phyloP scores from a whole-genome alignment of 2,113 vertebrate genomes.

The human (Homo sapiens) region DNA sequence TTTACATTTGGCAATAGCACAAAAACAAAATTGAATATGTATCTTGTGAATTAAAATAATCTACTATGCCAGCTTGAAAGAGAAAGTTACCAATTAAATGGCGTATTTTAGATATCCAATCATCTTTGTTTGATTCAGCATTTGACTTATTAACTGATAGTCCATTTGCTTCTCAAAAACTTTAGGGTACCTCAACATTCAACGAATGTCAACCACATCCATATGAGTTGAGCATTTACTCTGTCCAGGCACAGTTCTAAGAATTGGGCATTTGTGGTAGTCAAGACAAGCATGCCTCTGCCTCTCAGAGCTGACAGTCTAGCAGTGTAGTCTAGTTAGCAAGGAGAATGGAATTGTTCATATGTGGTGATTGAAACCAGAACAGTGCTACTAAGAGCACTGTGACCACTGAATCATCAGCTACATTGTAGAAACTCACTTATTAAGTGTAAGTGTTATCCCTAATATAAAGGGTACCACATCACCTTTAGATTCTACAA shows the following conservation, averaged over 20 bases:
- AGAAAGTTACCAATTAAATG: background rate
- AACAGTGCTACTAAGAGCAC: background rate
- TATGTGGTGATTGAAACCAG: background rate
- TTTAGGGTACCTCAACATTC: background rate
- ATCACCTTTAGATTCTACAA: background rate
- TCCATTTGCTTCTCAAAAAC: slow-evolving; percentile 13
- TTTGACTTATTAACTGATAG: background rate
- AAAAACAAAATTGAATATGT: background rate
- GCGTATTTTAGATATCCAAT: background rate
- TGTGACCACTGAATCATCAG: background rate
- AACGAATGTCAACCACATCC: background rate
- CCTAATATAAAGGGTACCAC: background rate
- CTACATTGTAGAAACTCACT: background rate
- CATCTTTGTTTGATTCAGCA: background rate
- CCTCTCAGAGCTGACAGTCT: background rate
- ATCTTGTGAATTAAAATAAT: background rate
- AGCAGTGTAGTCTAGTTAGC: background rate
- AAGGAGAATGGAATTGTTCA: background rate
- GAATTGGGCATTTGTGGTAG: background rate
- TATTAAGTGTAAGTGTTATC: background rate
- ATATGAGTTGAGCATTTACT: background rate
- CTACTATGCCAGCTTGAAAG: background rate
- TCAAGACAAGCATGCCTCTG: background rate
- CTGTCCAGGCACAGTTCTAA: background rate
- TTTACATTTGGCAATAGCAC: background rate